Conservation (phyloP, 2,113 vertebrate species). For the Struthio camelus region DNA sequence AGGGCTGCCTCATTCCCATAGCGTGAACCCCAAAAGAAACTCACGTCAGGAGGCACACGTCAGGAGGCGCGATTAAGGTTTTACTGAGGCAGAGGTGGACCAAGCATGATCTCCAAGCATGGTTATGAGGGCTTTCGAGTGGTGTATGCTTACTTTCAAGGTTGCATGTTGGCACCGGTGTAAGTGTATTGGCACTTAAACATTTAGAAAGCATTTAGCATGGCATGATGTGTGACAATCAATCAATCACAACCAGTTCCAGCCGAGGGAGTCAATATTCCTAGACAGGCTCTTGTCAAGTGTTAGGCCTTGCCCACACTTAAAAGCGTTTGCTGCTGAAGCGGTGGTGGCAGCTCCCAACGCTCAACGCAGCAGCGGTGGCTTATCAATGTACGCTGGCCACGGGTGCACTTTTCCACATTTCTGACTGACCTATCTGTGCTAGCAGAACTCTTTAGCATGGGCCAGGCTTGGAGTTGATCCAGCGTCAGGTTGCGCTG, state of each 20-base stretch:
- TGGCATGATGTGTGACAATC: not conserved
- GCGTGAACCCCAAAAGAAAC: accelerated
- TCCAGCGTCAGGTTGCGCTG: not conserved
- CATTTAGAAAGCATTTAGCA: not conserved
- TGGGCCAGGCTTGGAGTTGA: not conserved
- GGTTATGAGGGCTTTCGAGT: accelerated
- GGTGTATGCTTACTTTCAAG: not conserved
- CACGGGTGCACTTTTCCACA: accelerated
- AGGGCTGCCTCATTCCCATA: accelerated
- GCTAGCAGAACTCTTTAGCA: not conserved
- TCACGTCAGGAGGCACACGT: accelerated
- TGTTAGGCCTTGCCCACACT: not conserved
- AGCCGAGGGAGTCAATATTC: not conserved
- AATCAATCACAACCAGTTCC: accelerated
- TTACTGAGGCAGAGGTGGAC: not conserved
- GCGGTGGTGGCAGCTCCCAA: accelerated
- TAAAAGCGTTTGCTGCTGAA: not conserved
- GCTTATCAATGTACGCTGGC: accelerated
- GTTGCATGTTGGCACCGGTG: not conserved
- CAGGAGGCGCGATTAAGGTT: not conserved
- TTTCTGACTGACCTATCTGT: accelerated
- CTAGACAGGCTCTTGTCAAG: not conserved
- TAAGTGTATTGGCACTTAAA: not conserved
- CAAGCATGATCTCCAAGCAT: accelerated
- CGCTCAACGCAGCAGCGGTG: accelerated